These are phyloP conservation scores for Brachyopa scutellaris DNA, from an alignment of 2,888 invertebrate species.

Conservation along the genomic window DNA sequence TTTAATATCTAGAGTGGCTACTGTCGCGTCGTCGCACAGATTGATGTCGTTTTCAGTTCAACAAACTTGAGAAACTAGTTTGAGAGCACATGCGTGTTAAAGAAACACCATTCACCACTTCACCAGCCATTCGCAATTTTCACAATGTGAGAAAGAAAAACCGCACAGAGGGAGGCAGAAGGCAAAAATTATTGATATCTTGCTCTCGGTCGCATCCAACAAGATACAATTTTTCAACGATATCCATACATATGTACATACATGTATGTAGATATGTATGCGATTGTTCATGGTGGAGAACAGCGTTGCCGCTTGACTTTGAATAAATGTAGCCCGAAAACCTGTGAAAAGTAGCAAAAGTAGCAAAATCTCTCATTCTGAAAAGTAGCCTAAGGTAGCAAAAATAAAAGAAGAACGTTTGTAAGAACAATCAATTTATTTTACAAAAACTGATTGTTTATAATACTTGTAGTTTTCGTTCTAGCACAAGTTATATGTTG, in stretches of 20 bases:
- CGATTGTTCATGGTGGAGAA: too few species aligned
- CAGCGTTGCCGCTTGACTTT: too few species aligned
- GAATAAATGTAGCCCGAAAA: too few species aligned
- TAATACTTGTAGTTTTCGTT: too few species aligned
- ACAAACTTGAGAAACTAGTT: conserved; percentile 53
- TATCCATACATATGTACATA: too few species aligned
- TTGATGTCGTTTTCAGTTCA: conserved; percentile 35
- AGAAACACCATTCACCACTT: not conserved
- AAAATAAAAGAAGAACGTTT: too few species aligned
- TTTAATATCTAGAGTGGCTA: not conserved
- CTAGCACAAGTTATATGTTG: too few species aligned
- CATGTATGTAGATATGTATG: not conserved
- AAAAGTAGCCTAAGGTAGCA: too few species aligned
- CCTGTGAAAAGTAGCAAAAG: too few species aligned
- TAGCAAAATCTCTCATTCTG: too few species aligned
- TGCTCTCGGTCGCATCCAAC: not conserved
- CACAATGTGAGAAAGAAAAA: conserved; percentile 1
- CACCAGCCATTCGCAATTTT: conserved; percentile 9
- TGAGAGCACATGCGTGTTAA: not conserved
- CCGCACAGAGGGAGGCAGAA: not conserved
- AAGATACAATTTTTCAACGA: not conserved
- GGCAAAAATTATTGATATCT: conserved; percentile 13
- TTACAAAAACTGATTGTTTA: too few species aligned
- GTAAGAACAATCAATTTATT: too few species aligned
- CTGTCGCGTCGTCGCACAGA: not conserved